Conservation (phyloP, 2,888 invertebrate species). For the Aporophyla lueneburgensis region DNA sequence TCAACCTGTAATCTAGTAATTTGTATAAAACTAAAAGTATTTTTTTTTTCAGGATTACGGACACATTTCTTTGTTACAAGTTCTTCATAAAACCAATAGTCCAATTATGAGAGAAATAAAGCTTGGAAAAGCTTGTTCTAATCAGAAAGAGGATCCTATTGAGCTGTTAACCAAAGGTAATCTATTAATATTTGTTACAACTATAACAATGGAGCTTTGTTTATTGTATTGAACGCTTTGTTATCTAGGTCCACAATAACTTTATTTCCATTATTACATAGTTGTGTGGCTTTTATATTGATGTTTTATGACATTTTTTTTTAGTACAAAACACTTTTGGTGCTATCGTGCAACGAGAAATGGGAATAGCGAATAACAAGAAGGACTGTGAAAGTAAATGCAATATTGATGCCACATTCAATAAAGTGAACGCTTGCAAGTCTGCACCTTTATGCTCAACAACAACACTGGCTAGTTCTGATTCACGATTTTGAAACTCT, state of each 20-base stretch:
- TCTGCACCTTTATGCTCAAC: conserved; percentile 74
- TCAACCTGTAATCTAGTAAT: not conserved
- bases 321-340: conserved; percentile 84
- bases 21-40: not conserved
- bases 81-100: conserved; percentile 85
- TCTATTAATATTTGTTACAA: not conserved
- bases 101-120: conserved; percentile 65
- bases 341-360: conserved; percentile 82
- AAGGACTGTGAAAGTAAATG: conserved; percentile 55
- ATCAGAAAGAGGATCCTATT: conserved; percentile 80
- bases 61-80: conserved; percentile 85
- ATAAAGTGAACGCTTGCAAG: conserved; percentile 69
- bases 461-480: conserved; percentile 68
- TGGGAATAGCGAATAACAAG: conserved; percentile 73
- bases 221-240: not conserved
- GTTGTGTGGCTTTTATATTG: not conserved
- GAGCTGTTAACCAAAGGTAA: conserved; percentile 83
- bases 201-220: not conserved
- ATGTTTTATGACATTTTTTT: conserved; percentile 55
- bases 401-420: conserved; percentile 79
- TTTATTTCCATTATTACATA: not conserved
- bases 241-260: not conserved
- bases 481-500: conserved; percentile 71
- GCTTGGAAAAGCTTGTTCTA: conserved; percentile 54
- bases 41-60: conserved; percentile 78